Conservation (phyloP, 1,140 invertebrate species). For the Brachionus koreanus region DNA sequence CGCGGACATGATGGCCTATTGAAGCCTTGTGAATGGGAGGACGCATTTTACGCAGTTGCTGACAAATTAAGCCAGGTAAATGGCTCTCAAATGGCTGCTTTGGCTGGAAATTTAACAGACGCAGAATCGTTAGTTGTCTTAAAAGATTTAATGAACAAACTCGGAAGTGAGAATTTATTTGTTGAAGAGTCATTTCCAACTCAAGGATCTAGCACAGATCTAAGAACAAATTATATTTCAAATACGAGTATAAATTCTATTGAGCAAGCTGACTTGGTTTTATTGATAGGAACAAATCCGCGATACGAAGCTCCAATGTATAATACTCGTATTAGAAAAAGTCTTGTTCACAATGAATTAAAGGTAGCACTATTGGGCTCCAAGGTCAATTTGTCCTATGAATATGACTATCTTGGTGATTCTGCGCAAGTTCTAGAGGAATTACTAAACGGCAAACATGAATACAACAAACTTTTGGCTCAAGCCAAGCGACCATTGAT, state of each 20-base stretch:
- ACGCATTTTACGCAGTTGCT: constrained; percentile 71
- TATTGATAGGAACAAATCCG: constrained; percentile 93
- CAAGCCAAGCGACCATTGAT: constrained; percentile 82
- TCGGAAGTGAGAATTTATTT: constrained; percentile 78
- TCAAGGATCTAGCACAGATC: constrained; percentile 73
- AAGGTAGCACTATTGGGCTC: constrained; percentile 75
- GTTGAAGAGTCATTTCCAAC: constrained; percentile 85
- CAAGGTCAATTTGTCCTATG: constrained; percentile 86
- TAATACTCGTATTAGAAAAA: constrained; percentile 89
- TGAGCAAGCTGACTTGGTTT: constrained; percentile 85
- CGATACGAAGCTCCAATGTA: constrained; percentile 94
- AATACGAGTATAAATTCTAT: constrained; percentile 81
- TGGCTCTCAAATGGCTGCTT: constrained; percentile 68
- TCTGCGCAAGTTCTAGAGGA: constrained; percentile 68
- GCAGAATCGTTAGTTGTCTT: constrained; percentile 81
- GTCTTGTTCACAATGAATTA: constrained; percentile 61
- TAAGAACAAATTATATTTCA: constrained; percentile 82
- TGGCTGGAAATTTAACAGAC: constrained; percentile 84
- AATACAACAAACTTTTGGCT: constrained; percentile 69
- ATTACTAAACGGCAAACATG: constrained; percentile 70
- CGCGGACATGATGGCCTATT: constrained; percentile 69
- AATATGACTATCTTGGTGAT: constrained; percentile 84
- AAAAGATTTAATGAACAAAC: constrained; percentile 86
- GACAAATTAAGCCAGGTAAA: constrained; percentile 52
- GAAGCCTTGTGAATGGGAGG: constrained; percentile 82